A percentile compares a stretch with the other conserved stretches of the same genome.
Evolutionary conservation across 2,888 invertebrate genomes (phyloP).

Genomic region (Netelia virgata): DNA sequence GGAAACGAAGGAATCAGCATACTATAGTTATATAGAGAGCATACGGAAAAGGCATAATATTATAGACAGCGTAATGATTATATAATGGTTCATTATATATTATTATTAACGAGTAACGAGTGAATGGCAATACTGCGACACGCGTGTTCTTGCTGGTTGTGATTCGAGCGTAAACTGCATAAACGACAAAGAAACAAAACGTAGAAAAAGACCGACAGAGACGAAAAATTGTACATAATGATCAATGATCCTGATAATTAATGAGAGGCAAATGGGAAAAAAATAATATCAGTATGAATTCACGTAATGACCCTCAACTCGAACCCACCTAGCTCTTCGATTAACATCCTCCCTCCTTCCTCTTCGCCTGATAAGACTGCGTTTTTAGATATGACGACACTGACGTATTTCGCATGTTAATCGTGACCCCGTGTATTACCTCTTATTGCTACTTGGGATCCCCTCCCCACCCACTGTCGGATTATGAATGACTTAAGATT

Average conservation of each 20-base stretch:
- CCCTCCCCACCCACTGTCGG: slow-evolving; percentile 27
- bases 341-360: slow-evolving; percentile 43
- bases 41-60: slow-evolving; percentile 75
- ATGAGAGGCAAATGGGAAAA: slow-evolving; percentile 51
- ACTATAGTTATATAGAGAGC: slow-evolving; percentile 54
- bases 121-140: slow-evolving; percentile 73
- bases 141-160: slow-evolving; percentile 65
- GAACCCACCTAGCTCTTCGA: slow-evolving; percentile 49
- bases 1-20: slow-evolving; percentile 59
- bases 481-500: slow-evolving; percentile 44
- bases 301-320: slow-evolving; percentile 36
- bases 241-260: slow-evolving; percentile 67
- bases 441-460: slow-evolving; percentile 2
- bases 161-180: slow-evolving; percentile 65
- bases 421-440: slow-evolving; percentile 38
- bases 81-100: slow-evolving; percentile 74
- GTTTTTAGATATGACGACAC: slow-evolving; percentile 49
- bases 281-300: slow-evolving; percentile 55
- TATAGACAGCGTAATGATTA: slow-evolving; percentile 75
- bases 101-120: slow-evolving; percentile 72
- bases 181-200: slow-evolving; percentile 52
- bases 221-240: slow-evolving; percentile 72
- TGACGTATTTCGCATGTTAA: slow-evolving; percentile 43
- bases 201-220: slow-evolving; percentile 33
- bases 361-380: slow-evolving; percentile 69